These are phyloP conservation scores for Albula goreensis DNA, from an alignment of 2,113 vertebrate species.

Conservation along the genomic window DNA sequence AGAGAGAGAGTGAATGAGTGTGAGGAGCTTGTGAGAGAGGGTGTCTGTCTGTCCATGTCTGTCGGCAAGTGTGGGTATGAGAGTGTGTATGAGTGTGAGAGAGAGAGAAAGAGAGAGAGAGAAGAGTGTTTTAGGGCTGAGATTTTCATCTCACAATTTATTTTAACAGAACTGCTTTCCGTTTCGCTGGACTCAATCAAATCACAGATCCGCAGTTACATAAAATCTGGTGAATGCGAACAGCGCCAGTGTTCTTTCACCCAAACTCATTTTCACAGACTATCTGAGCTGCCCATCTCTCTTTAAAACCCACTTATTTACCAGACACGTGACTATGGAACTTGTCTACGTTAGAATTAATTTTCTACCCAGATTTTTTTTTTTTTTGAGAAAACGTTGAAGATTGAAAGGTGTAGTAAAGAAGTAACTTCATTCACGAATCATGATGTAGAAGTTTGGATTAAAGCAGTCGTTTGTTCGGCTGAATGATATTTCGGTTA, in stretches of 20 bases:
- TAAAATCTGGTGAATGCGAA: background rate
- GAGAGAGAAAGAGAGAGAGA: background rate
- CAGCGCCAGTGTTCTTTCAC: background rate
- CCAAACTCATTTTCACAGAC: background rate
- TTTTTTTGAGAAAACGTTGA: background rate
- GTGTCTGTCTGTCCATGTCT: no score
- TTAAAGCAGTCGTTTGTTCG: background rate
- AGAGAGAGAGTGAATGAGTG: background rate
- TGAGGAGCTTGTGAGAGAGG: no score
- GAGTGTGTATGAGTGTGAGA: background rate
- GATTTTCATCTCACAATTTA: no score
- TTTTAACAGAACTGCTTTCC: background rate
- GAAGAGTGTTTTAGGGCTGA: background rate
- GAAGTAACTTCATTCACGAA: background rate
- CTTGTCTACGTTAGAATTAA: background rate
- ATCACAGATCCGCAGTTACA: background rate
- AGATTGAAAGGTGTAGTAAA: background rate
- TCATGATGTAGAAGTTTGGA: background rate
- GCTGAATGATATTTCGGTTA: slow-evolving; percentile 1
- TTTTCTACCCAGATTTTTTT: background rate
- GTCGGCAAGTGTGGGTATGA: no score
- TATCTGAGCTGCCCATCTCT: background rate
- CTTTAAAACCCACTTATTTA: background rate
- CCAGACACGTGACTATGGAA: background rate
- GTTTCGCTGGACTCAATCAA: no score